Evolutionary conservation across 1,140 invertebrate genomes (phyloP), one percentile per base, ranked within the genome.

Genomic region (Leptoteleia sp.): DNA sequence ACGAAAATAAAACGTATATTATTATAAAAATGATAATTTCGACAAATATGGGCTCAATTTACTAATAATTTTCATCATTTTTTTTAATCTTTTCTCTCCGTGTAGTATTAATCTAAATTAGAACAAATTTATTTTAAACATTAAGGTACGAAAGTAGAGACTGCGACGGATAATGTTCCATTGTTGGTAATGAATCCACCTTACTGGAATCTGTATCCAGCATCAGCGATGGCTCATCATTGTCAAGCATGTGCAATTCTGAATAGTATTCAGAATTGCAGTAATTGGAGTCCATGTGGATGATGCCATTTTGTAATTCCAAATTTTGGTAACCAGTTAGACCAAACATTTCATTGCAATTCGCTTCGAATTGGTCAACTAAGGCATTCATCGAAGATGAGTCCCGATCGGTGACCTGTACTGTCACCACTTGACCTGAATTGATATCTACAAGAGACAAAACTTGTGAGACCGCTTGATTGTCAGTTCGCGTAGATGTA

Each of bases 281-380:
- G 50, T 83, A 85, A 47, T 77, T 82, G 65, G 72, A 82, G 65
- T 85, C 82, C 38, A 73, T 65, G 11, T 75, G 83, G 4, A 82
- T 57, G 27, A 83, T 76, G 6, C 43, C 73, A 38, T 76, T 76
- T 37, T 86, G 82, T 17, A 84, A 76, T 29, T 84, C 83, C 19
- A 83, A 38, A 61, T 83, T 82, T 29, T 83, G 83, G 29, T 81
- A 84, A 11, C 57, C 65, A 0, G 82, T 29, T 6, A 84, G 59
- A 27, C 80, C 84, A 4, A 84, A 76, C 71, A 86, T 84, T 45
- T 86, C 83, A 42, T 80, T 85, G 15, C 79, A 84, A 64, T 81
- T 85, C 5, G 76, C 77, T 40, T 81, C 84, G 48, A 84, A 83
- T 19, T 86, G 84, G 71, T 85, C 82, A 5, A 80, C 79, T 13